phyloP scores from a whole-genome alignment of 2,888 invertebrate genomes.

The Euproctis similis region DNA sequence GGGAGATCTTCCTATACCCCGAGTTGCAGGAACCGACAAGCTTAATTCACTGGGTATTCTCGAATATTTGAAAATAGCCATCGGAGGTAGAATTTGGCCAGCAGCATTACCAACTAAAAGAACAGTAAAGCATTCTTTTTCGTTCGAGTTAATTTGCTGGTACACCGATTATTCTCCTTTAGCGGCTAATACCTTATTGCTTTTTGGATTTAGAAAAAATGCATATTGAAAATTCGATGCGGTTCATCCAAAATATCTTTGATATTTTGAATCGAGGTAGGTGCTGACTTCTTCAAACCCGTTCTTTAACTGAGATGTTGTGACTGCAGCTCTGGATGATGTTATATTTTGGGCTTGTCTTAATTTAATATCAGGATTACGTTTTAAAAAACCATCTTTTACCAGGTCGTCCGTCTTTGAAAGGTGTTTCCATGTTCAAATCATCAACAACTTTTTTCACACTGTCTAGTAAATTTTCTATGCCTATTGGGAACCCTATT shows the following conservation, averaged over 20 bases:
- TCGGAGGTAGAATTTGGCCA: too few species aligned
- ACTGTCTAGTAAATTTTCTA: conserved; percentile 3
- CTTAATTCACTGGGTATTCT: too few species aligned
- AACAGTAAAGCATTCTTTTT: conserved; percentile 6
- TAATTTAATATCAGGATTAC: conserved; percentile 2
- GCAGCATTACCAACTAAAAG: conserved; percentile 9
- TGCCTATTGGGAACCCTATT: conserved; percentile 4
- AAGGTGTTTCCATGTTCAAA: neutral
- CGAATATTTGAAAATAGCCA: too few species aligned
- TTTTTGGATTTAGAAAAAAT: conserved; percentile 16
- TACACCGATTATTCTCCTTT: conserved; percentile 10
- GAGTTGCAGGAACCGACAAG: too few species aligned
- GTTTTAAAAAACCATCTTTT: conserved; percentile 4
- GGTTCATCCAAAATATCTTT: conserved; percentile 7
- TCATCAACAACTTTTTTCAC: too few species aligned
- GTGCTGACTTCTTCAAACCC: conserved; percentile 8
- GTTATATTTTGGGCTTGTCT: conserved; percentile 10
- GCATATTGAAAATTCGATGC: conserved; percentile 12
- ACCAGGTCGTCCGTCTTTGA: neutral
- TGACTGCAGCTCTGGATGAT: conserved; percentile 7
- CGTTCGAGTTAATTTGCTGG: conserved; percentile 10
- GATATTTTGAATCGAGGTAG: conserved; percentile 1
- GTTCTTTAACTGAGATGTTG: too few species aligned
- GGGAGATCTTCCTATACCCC: too few species aligned
- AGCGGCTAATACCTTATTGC: conserved; percentile 10